Base-by-base conservation (phyloP, 2,888 invertebrate species). In the Clanis bilineata region DNA sequence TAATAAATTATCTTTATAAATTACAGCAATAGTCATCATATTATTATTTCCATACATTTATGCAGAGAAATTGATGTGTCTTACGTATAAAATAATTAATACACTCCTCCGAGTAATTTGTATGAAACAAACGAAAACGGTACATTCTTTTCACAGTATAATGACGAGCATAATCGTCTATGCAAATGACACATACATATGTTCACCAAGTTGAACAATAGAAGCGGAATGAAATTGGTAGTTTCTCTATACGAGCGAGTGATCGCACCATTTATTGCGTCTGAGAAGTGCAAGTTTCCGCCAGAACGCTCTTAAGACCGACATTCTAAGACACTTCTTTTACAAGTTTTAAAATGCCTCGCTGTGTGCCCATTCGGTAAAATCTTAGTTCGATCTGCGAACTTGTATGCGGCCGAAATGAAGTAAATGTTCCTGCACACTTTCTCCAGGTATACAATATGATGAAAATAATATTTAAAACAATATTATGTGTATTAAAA, bases 241-340 rank as follows among this genome's bases (percentile, higher is more conserved):
- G 80, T 78, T 83, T 78, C 78, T 77, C 76, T 77, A 77, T 75
- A 75, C 77, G 75, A 72, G 80, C 77, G 72, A 81, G 79, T 83
- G 83, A 86, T 86, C 86, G 83, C 78, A 74, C 82, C 88, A 87
- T 88, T 90, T 88, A 89, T 88, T 86, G 88, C 86, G 80, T 79
- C 80, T 76, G 74, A 77, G 82, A 82, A 80, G 85, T 80, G 72
- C 79, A 88, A 89, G 83, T 88, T 88, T 88, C 82, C 75, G 76
- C 74, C 76, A 70, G 70, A 76, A 80, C 72, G 80, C 74, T 76
- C 79, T 75, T 73, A 77, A 80, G 81, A 79, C 76, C 69, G 77
- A 64, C 71, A 71, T 73, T 76, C 69, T 67, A 77, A 80, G 81
- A 85, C 84, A 82, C 80, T 85, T 85, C 83, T 86, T 83, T 83